phyloP scores from a whole-genome alignment of 2,797 vertebrate species.

The Acrossocheilus fasciatus region DNA sequence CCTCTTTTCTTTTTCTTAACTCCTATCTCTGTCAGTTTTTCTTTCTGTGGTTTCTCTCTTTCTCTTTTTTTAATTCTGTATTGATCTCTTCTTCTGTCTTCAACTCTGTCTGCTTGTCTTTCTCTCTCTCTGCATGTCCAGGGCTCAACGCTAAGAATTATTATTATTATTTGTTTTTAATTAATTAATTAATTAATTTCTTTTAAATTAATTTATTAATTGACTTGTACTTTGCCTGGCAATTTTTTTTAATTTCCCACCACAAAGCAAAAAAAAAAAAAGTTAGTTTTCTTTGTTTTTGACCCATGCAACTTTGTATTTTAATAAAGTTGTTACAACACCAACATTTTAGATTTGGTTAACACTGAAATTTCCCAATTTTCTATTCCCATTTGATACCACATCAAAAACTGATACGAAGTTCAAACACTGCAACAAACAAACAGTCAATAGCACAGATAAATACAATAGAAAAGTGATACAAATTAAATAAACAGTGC shows the following conservation, averaged over 20 bases:
- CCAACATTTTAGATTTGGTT: not conserved
- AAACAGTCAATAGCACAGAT: not conserved
- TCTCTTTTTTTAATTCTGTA: conserved; percentile 5
- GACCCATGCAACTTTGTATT: not conserved
- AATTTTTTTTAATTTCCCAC: not conserved
- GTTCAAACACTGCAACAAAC: not conserved
- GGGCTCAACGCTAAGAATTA: not conserved
- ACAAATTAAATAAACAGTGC: not conserved
- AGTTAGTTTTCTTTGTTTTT: not conserved
- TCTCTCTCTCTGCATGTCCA: not conserved
- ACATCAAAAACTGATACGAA: not conserved
- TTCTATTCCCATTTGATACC: not conserved
- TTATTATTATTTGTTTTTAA: too few relatives aligned
- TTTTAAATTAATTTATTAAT: not conserved
- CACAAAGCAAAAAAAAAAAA: not conserved
- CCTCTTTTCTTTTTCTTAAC: conserved; percentile 24
- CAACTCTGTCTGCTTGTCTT: not conserved
- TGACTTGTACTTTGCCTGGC: not conserved
- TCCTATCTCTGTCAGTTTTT: conserved; percentile 17
- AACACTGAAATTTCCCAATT: not conserved
- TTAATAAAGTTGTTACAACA: not conserved
- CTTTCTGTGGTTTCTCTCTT: not conserved
- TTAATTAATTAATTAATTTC: too few relatives aligned
- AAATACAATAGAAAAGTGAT: not conserved
- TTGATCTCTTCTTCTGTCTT: conserved; percentile 8